Evolutionary conservation across 1,140 invertebrate species (phyloP).

Genomic region (Pararge aegeria): DNA sequence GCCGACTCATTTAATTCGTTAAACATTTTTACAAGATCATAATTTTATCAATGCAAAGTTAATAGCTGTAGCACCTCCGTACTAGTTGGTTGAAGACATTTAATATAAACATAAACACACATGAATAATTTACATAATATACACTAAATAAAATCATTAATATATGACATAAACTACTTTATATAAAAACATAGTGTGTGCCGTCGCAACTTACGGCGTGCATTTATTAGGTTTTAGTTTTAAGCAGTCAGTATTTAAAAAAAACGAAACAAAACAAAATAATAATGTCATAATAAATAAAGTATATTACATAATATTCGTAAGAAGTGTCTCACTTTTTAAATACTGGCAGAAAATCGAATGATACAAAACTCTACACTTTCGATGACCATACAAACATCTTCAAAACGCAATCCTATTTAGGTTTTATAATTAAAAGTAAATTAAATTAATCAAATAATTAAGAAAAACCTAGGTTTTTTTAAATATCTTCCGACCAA

Average conservation of each 20-base stretch:
- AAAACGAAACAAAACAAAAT: not conserved
- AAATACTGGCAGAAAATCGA: too few relatives aligned
- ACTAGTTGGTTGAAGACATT: not conserved
- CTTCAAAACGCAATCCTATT: too few relatives aligned
- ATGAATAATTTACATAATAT: not conserved
- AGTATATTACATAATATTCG: too few relatives aligned
- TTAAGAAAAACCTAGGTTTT: too few relatives aligned
- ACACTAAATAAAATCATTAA: not conserved
- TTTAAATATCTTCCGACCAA: too few relatives aligned
- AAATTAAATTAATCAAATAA: too few relatives aligned
- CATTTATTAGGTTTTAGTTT: not conserved
- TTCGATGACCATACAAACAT: too few relatives aligned
- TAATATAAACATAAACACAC: not conserved
- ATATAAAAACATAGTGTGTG: not conserved
- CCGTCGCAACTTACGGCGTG: not conserved
- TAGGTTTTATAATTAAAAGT: too few relatives aligned
- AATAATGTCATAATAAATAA: too few relatives aligned
- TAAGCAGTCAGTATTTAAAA: not conserved
- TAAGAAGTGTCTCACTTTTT: too few relatives aligned
- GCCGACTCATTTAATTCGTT: not conserved
- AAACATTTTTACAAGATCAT: not conserved
- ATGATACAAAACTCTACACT: too few relatives aligned
- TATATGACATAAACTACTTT: not conserved
- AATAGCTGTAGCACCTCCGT: not conserved
- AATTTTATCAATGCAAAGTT: not conserved